phyloP scores from a whole-genome alignment of 2,113 vertebrate genomes.

The Heteronetta atricapilla region DNA sequence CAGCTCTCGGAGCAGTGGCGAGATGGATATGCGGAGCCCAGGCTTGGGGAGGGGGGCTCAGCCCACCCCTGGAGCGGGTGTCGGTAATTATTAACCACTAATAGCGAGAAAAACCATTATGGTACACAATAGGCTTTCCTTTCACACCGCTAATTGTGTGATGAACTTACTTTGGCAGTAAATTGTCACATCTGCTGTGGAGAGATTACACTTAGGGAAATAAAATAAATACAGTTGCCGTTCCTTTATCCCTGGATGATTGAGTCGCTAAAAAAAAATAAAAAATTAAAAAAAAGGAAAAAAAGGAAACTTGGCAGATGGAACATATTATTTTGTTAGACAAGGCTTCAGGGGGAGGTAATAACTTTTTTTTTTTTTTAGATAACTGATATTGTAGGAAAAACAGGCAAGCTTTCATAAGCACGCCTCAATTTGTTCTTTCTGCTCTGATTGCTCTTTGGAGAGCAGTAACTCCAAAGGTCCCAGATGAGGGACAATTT shows the following conservation, averaged over 20 bases:
- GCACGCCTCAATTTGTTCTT: not conserved
- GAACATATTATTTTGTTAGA: not conserved
- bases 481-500: accelerated
- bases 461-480: not conserved
- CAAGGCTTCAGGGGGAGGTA: not conserved
- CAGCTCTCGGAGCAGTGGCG: accelerated
- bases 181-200: slow-evolving; percentile 77
- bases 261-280: not conserved
- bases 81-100: slow-evolving; percentile 78
- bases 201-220: slow-evolving; percentile 72
- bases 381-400: not conserved
- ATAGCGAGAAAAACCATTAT: slow-evolving; percentile 74
- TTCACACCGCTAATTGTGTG: slow-evolving; percentile 78
- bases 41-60: not conserved
- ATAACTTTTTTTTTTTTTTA: not conserved
- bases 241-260: slow-evolving; percentile 41
- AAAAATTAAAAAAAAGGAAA: not conserved
- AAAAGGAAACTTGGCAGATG: not conserved
- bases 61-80: slow-evolving; percentile 7
- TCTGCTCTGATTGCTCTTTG: not conserved
- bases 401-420: not conserved
- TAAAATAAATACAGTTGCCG: slow-evolving; percentile 68
- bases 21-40: not conserved
- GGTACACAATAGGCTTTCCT: slow-evolving; percentile 74
- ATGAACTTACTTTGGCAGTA: slow-evolving; percentile 74